Conservation (phyloP, 1,140 invertebrate species). For the Drosophila suzukii region DNA sequence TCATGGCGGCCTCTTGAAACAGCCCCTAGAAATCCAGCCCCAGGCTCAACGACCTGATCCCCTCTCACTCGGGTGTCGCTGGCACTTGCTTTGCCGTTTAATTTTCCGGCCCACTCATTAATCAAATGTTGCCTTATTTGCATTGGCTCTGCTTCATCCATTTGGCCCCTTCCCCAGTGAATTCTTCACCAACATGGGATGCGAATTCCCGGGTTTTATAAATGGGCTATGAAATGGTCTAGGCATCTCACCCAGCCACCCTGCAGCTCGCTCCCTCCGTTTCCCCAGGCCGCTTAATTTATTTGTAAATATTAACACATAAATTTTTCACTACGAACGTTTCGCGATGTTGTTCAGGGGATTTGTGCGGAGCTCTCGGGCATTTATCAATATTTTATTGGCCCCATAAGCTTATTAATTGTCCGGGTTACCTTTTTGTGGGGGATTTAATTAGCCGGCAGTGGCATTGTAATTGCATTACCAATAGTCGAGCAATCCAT, state of each 20-base stretch:
- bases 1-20: conserved; percentile 10
- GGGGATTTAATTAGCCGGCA: conserved; percentile 50
- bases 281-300: conserved; percentile 47
- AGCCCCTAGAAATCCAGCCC: not conserved
- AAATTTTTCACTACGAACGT: conserved; percentile 49
- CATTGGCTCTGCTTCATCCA: conserved; percentile 37
- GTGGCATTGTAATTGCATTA: conserved; percentile 44
- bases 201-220: conserved; percentile 48
- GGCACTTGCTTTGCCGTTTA: conserved; percentile 41
- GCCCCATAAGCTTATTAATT: conserved; percentile 59
- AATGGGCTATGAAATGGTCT: conserved; percentile 66
- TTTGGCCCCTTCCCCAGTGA: conserved; percentile 2
- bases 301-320: conserved; percentile 71
- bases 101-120: conserved; percentile 61
- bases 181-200: not conserved
- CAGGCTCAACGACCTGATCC: not conserved
- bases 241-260: conserved; percentile 28
- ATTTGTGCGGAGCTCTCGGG: conserved; percentile 37
- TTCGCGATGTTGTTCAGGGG: conserved; percentile 30
- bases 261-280: no score
- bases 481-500: conserved; percentile 3
- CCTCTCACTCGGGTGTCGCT: conserved; percentile 10
- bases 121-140: conserved; percentile 65
- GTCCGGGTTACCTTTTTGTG: conserved; percentile 42
- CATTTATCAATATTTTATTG: conserved; percentile 66